phyloP scores from a whole-genome alignment of 2,888 invertebrate genomes.

The Eupithecia exiguata region DNA sequence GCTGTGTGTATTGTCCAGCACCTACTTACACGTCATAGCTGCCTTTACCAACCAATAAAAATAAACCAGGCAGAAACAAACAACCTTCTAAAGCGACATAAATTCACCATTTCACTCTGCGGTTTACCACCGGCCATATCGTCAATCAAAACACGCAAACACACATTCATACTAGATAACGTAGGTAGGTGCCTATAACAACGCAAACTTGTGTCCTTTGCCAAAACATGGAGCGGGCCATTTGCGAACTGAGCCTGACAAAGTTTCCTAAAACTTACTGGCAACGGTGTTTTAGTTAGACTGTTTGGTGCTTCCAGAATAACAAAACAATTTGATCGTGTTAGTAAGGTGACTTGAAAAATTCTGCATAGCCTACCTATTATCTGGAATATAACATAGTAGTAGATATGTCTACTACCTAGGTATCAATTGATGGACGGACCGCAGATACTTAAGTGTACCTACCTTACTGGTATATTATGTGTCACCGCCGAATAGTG shows the following conservation, averaged over 20 bases:
- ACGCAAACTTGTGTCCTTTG: constrained; percentile 25
- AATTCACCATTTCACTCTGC: constrained; percentile 15
- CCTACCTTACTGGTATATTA: too few species aligned
- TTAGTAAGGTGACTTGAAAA: background rate
- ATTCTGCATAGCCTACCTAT: too few species aligned
- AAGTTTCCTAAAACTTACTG: constrained; percentile 14
- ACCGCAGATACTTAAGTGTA: background rate
- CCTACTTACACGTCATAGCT: background rate
- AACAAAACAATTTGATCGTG: background rate
- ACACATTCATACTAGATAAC: background rate
- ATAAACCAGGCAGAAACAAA: constrained; percentile 3
- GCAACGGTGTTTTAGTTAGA: constrained; percentile 6
- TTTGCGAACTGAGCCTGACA: constrained; percentile 17
- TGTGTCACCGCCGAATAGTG: too few species aligned
- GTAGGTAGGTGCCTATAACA: background rate
- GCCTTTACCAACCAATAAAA: background rate
- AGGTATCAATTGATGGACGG: background rate
- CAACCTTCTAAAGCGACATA: constrained; percentile 11
- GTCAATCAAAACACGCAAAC: constrained; percentile 23
- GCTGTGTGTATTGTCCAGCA: too few species aligned
- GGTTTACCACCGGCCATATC: constrained; percentile 10
- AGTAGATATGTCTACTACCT: background rate
- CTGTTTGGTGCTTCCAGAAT: constrained; percentile 6
- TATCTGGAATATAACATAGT: too few species aligned
- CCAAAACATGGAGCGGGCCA: constrained; percentile 16